These are phyloP conservation scores for Urocolius indicus DNA, from an alignment of 2,113 vertebrate species.

Conservation along the genomic window DNA sequence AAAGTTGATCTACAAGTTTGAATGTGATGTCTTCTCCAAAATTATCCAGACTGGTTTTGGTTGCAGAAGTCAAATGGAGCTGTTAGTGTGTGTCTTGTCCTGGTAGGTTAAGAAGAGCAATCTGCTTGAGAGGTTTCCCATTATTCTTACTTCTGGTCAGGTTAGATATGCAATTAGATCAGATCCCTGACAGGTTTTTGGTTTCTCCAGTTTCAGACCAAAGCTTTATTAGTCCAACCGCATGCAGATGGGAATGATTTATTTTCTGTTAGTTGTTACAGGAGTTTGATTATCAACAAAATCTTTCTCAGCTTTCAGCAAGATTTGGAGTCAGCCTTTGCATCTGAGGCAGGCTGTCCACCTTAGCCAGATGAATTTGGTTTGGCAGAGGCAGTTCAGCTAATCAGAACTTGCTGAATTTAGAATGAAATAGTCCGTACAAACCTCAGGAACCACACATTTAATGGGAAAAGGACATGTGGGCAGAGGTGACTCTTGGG, in stretches of 20 bases:
- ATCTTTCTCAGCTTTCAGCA: neutral
- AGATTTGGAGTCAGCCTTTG: neutral
- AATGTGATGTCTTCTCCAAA: neutral
- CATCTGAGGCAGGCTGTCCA: neutral
- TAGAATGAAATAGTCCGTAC: neutral
- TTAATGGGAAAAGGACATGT: neutral
- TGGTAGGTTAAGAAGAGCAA: constrained; percentile 8
- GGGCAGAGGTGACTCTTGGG: constrained; percentile 40
- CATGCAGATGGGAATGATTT: constrained; percentile 53
- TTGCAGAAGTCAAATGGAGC: constrained; percentile 27
- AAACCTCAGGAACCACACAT: neutral
- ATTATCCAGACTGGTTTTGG: constrained; percentile 42
- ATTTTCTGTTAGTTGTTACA: constrained; percentile 37
- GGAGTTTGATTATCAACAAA: constrained; percentile 51
- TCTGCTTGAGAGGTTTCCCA: constrained; percentile 49
- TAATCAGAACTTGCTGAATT: neutral
- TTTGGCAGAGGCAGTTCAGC: neutral
- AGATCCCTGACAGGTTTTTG: constrained; percentile 48
- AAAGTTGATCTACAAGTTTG: neutral
- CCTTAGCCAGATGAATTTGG: neutral
- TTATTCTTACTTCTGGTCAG: constrained; percentile 56
- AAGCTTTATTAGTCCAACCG: constrained; percentile 4
- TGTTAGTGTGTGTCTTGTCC: constrained; percentile 40
- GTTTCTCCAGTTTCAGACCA: constrained; percentile 11
- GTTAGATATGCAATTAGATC: constrained; percentile 40